Percentiles rank a stretch among this genome's conserved stretches.
Conservation (phyloP, 2,113 vertebrate species). For the Eulemur rufifrons region DNA sequence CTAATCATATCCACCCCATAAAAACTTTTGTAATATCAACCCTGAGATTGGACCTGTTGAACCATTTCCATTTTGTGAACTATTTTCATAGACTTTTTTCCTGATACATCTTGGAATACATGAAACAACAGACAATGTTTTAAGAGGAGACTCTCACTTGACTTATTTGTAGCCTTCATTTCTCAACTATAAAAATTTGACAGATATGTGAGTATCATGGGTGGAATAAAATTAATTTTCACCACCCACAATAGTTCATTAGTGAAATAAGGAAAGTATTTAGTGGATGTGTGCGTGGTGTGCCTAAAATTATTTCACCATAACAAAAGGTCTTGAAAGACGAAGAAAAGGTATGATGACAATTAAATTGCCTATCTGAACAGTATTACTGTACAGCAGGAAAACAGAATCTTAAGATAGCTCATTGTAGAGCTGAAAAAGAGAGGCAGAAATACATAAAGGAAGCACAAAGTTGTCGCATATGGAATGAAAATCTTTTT, state of each 20-base stretch:
- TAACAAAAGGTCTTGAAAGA: conserved; percentile 80
- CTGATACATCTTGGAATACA: conserved; percentile 62
- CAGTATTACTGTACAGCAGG: conserved; percentile 53
- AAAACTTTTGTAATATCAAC: background rate
- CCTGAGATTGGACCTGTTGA: conserved; percentile 49
- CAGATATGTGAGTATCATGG: conserved; percentile 64
- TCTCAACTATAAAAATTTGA: conserved; percentile 72
- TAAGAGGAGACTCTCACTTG: conserved; percentile 66
- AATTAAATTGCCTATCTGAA: conserved; percentile 78
- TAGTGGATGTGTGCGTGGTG: conserved; percentile 76
- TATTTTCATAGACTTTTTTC: conserved; percentile 59
- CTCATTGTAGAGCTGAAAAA: conserved; percentile 54
- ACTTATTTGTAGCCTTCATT: conserved; percentile 69
- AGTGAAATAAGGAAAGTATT: conserved; percentile 78
- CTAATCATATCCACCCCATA: background rate
- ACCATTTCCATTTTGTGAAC: conserved; percentile 66
- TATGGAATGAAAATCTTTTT: conserved; percentile 54
- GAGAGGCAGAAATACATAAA: conserved; percentile 47
- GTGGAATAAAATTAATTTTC: conserved; percentile 81
- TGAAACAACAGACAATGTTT: conserved; percentile 63
- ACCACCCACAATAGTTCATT: conserved; percentile 82
- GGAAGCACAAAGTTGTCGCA: conserved; percentile 58
- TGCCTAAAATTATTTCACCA: conserved; percentile 78
- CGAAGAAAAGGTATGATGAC: conserved; percentile 78
- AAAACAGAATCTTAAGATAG: conserved; percentile 59